phyloP scores from a whole-genome alignment of 2,797 vertebrate species.

The Pseudopleuronectes americanus region DNA sequence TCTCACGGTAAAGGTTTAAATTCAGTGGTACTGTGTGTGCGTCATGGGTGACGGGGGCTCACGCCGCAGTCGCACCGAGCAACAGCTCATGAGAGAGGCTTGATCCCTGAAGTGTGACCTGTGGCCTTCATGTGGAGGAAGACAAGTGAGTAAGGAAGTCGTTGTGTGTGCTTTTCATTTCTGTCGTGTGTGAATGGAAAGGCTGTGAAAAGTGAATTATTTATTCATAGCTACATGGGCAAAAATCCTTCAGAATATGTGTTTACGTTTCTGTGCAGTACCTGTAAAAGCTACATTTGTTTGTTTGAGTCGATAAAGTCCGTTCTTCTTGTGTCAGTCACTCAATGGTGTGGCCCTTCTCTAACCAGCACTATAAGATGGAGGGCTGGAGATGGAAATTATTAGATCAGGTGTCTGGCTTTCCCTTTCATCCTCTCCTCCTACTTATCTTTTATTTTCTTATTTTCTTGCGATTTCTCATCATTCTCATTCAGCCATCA shows the following conservation, averaged over 20 bases:
- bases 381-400: constrained; percentile 22
- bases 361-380: constrained; percentile 17
- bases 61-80: constrained; percentile 6
- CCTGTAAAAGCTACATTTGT: background rate
- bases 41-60: too few species aligned
- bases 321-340: constrained; percentile 52
- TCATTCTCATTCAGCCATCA: background rate
- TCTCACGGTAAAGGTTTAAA: constrained; percentile 8
- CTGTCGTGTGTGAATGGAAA: background rate
- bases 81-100: constrained; percentile 10
- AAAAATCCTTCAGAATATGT: background rate
- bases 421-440: constrained; percentile 1
- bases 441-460: constrained; percentile 17
- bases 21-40: too few species aligned
- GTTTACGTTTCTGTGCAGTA: too few species aligned
- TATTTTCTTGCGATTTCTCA: constrained; percentile 3
- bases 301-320: constrained; percentile 24
- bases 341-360: constrained; percentile 40
- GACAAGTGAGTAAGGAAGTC: background rate
- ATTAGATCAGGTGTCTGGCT: constrained; percentile 46
- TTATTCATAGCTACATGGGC: background rate
- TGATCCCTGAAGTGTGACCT: constrained; percentile 15
- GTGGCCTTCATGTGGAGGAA: constrained; percentile 12
- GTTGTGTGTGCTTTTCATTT: background rate
- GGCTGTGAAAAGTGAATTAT: background rate